Evolutionary conservation across 1,140 invertebrate genomes (phyloP), one percentile per base, ranked within the genome.

Genomic region (Platorchestia sp.): DNA sequence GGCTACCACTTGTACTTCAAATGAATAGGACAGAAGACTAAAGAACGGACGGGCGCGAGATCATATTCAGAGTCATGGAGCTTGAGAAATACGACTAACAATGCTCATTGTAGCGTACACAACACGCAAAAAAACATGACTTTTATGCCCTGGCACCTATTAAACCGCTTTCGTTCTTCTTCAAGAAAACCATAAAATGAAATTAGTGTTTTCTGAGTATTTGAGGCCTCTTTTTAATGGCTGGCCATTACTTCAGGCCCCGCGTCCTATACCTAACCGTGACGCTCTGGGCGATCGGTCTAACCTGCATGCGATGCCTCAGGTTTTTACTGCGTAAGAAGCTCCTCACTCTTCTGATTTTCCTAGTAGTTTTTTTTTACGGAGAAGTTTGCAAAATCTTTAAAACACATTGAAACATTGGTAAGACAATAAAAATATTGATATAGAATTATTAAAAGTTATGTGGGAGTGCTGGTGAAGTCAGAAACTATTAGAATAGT

Each of bases 161-260:
- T 47, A 93, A 93, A 93, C 45, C 87, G 40, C 19, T 14, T 93
- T n/a, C 36, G 91, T 93, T 45, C 91, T 93, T n/a, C 51, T 1
- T 95, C 86, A 45, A 45, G 86, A 47, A 90, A 87, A 95, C 53
- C 45, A 86, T 95, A 90, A 95, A 95, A 47, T 27, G 36, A 47
- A 89, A 95, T 95, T 51, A 95, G n/a, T 45, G 95, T 95, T 75
- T 86, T n/a, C 42, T 44, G 86, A 27, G 40, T 47, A 95, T 95
- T 75, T 43, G 95, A 16, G 95, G 86, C 40, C 6, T 7, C 45
- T 14, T 93, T 93, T 93, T 93, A 93, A 93, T 47, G 91, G 45
- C 45, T 36, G 45, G 91, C 40, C 45, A 93, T 93, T 93, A 93
- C 91, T 93, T 40, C 44, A 44, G 40, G 6, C 36, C 0, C 91